Evolutionary conservation across 2,113 vertebrate species (phyloP), one percentile per base, ranked within the genome.

Genomic region (Cavia aperea): DNA sequence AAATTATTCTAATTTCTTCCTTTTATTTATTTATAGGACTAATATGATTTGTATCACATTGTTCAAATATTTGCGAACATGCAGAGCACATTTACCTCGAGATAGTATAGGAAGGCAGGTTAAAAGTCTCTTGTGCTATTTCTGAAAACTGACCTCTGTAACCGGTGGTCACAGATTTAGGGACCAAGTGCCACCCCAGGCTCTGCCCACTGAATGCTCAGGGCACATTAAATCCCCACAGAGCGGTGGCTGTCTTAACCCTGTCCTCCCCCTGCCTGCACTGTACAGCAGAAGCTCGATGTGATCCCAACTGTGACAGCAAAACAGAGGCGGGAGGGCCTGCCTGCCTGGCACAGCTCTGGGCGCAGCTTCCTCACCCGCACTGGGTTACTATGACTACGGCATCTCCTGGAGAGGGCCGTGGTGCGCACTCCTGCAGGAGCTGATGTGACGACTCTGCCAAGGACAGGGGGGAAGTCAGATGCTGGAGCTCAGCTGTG

Each of bases 151-250:
- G 62, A 13, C 58, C 51, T 83, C 24, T 31, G 58, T 15, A 68
- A 43, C 11, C 9, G 12, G 26, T 36, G 23, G 9, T 29, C 36
- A 65, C 63, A 19, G 23, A 49, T 33, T 29, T 31, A 16, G 83
- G 60, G 29, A 93, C 78, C 77, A 93, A 56, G 66, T 26, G 75
- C 63, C 36, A 90, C 77, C 58, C 29, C 70, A 84, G 82, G 31
- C 81, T 79, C 36, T 92, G 81, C 81, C 92, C 58, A 4, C 1
- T 68, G 87, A 95, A 82, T 26, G 95, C 78, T 65, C 26, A 23
- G 85, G 39, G 58, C 19, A 72, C 46, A 92, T 89, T 86, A 81
- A 95, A 65, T 46, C 19, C 66, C 60, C 1, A 8, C 33, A 92
- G 75, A 89, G 81, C 91, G 18, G 10, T 10, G 77, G 88, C 36